phyloP scores from a whole-genome alignment of 2,888 invertebrate genomes.

The Willowsia nigromaculata region DNA sequence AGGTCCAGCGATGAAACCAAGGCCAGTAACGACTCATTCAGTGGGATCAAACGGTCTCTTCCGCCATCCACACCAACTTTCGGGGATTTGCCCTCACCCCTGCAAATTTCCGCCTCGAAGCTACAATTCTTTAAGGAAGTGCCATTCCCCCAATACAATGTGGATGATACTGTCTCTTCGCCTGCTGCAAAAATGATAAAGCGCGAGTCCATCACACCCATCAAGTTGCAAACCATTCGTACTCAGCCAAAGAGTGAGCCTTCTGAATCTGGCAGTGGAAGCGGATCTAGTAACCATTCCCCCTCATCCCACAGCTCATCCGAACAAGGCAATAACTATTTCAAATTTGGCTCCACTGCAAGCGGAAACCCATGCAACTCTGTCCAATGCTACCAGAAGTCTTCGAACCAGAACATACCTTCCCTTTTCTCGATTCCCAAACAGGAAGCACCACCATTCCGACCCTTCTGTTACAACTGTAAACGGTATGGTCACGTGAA shows the following conservation, averaged over 20 bases:
- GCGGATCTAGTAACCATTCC: neutral
- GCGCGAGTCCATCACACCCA: neutral
- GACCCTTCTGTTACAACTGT: conserved; percentile 54
- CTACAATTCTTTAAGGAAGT: neutral
- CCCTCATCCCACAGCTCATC: neutral
- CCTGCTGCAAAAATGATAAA: conserved; percentile 14
- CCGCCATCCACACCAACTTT: neutral
- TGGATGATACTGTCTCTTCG: neutral
- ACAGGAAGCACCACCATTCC: neutral
- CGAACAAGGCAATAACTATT: neutral
- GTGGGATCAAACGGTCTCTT: neutral
- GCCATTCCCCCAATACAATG: neutral
- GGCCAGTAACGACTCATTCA: neutral
- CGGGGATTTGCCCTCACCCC: neutral
- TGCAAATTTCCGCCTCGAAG: neutral
- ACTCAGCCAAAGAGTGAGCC: neutral
- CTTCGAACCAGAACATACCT: neutral
- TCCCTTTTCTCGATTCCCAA: neutral
- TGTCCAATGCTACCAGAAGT: neutral
- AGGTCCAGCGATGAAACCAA: no score
- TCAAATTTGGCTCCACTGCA: neutral
- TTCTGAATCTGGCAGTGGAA: neutral
- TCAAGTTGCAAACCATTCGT: neutral
- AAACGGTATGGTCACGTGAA: conserved; percentile 38
- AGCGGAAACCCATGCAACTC: neutral